phyloP scores from a whole-genome alignment of 23 tunicate species.

The Oikopleura dioica region DNA sequence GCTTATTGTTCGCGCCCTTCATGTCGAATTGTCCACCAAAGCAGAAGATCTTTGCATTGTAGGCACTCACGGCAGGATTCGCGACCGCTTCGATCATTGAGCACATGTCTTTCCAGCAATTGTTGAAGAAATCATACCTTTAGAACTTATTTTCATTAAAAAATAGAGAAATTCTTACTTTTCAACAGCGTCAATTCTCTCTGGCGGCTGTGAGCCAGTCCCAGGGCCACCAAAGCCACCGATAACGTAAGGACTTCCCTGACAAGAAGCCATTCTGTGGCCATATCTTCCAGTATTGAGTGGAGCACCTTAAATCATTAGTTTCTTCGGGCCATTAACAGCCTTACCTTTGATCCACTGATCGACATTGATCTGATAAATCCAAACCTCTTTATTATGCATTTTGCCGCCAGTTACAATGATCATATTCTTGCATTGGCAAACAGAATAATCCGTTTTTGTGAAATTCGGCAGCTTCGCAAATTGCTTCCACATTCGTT shows the following conservation, averaged over 20 bases:
- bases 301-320: slow-evolving; percentile 51
- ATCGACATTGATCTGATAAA: slow-evolving; percentile 39
- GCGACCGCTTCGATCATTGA: not conserved
- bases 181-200: not conserved
- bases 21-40: not conserved
- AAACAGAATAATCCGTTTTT: slow-evolving; percentile 75
- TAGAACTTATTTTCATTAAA: too few species aligned
- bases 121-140: not conserved
- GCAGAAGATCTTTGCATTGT: not conserved
- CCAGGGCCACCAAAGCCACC: not conserved
- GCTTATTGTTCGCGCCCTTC: not conserved
- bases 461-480: slow-evolving; percentile 88
- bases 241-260: not conserved
- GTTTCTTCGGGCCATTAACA: too few species aligned
- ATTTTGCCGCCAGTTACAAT: slow-evolving; percentile 88
- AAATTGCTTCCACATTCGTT: slow-evolving; percentile 38
- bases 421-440: slow-evolving; percentile 58
- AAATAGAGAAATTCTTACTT: too few species aligned
- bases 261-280: slow-evolving; percentile 42
- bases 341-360: not conserved
- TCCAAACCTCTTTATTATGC: slow-evolving; percentile 81
- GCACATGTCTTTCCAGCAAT: not conserved
- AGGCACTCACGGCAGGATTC: not conserved
- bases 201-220: not conserved
- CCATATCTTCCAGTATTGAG: slow-evolving; percentile 76